These are phyloP conservation scores for Exocentrus adspersus DNA, from an alignment of 2,888 invertebrate species.

Conservation along the genomic window DNA sequence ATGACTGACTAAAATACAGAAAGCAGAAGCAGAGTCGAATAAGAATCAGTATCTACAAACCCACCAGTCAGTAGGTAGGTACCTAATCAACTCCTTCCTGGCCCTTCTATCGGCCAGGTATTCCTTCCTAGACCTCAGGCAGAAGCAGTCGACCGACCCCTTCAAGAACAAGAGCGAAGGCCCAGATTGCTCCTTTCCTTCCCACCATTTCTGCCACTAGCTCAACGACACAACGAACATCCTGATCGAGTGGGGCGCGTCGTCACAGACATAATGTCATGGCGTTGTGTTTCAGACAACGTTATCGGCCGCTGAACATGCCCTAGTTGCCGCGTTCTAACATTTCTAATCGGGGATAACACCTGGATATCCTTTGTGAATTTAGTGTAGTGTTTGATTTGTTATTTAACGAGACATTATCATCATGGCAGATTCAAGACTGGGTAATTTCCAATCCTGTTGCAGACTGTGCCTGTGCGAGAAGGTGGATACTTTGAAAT, in stretches of 20 bases:
- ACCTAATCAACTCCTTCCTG: constrained; percentile 11
- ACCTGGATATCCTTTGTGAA: constrained; percentile 18
- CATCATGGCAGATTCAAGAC: constrained; percentile 37
- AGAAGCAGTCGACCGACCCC: too few relatives aligned
- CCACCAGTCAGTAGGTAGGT: too few relatives aligned
- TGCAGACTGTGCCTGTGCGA: constrained; percentile 62
- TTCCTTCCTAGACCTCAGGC: too few relatives aligned
- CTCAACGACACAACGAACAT: constrained; percentile 39
- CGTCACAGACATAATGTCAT: constrained; percentile 41
- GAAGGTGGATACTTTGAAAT: constrained; percentile 56
- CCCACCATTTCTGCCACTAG: constrained; percentile 42
- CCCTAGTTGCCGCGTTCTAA: constrained; percentile 31
- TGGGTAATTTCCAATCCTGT: constrained; percentile 56
- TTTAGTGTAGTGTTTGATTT: constrained; percentile 25
- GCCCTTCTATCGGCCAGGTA: neutral
- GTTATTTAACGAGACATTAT: constrained; percentile 11
- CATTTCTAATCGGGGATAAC: neutral
- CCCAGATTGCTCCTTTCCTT: constrained; percentile 29
- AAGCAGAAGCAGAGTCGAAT: neutral
- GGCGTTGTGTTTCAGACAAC: constrained; percentile 48
- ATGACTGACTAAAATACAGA: neutral
- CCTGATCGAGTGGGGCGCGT: constrained; percentile 45
- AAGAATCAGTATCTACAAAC: constrained; percentile 8
- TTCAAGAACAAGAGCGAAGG: constrained; percentile 7
- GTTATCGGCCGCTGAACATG: constrained; percentile 39